Evolutionary conservation across 2,113 vertebrate genomes (phyloP).

Genomic region (Balaenoptera acutorostrata): DNA sequence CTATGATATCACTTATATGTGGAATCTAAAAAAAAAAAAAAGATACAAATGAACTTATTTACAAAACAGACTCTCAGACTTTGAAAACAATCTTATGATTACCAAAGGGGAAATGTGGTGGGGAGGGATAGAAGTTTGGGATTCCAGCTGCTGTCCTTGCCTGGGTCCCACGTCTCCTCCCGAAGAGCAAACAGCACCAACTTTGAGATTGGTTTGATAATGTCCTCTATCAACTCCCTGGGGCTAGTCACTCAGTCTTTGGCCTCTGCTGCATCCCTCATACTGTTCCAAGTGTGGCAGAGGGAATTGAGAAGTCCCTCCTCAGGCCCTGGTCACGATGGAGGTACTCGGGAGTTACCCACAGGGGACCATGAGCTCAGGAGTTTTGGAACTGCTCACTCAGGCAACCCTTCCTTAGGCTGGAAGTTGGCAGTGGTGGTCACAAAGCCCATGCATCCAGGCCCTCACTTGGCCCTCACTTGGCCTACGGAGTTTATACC

Average conservation of each 20-base stretch:
- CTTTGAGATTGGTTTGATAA: background rate
- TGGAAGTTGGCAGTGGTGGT: background rate
- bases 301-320: background rate
- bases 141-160: background rate
- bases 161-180: background rate
- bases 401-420: background rate
- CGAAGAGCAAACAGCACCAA: slow-evolving; percentile 20
- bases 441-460: background rate
- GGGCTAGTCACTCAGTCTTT: background rate
- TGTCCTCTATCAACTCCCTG: background rate
- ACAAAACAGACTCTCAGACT: too few relatives aligned
- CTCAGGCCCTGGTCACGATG: background rate
- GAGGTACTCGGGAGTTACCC: background rate
- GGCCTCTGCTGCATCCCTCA: background rate
- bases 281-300: background rate
- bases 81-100: too few relatives aligned
- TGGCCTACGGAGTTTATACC: background rate
- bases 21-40: too few relatives aligned
- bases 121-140: too few relatives aligned
- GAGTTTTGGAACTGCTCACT: background rate
- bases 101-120: too few relatives aligned
- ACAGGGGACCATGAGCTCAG: background rate
- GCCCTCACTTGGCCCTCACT: background rate
- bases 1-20: too few relatives aligned
- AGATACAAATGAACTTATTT: too few relatives aligned